phyloP scores from a whole-genome alignment of 2,113 vertebrate species.

The Myiagra hebetior region DNA sequence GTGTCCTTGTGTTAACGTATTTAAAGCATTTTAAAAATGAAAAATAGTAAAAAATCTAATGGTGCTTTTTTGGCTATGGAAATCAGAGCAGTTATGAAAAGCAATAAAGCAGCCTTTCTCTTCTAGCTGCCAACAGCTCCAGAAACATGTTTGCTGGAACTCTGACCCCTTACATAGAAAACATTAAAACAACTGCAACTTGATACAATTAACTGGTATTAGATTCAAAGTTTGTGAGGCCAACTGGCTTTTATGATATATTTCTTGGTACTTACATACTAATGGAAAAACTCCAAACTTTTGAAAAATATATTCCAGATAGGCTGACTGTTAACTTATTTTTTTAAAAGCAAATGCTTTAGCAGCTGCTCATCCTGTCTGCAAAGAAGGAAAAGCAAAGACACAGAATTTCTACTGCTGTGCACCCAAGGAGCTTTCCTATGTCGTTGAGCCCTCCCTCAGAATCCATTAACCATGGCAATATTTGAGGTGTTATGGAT shows the following conservation, averaged over 20 bases:
- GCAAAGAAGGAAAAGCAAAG: not conserved
- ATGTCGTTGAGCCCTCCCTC: not conserved
- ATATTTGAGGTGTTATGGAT: not conserved
- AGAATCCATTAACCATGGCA: not conserved
- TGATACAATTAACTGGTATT: conserved; percentile 60
- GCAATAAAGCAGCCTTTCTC: conserved; percentile 48
- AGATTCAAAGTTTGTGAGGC: conserved; percentile 44
- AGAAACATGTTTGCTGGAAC: conserved; percentile 64
- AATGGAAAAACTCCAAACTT: conserved; percentile 50
- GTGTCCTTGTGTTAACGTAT: conserved; percentile 19
- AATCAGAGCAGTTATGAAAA: conserved; percentile 52
- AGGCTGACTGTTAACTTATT: conserved; percentile 16
- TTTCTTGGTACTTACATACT: conserved; percentile 49
- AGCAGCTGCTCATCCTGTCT: conserved; percentile 31
- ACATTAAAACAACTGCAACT: conserved; percentile 63
- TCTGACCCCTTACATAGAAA: conserved; percentile 57
- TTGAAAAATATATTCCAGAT: conserved; percentile 54
- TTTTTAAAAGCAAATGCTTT: conserved; percentile 14
- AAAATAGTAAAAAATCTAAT: conserved; percentile 53
- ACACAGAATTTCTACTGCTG: not conserved
- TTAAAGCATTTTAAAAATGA: conserved; percentile 46
- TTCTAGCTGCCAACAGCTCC: conserved; percentile 48
- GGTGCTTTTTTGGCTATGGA: conserved; percentile 39
- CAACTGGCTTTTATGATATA: conserved; percentile 59
- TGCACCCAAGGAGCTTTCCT: not conserved